phyloP scores from a whole-genome alignment of 2,797 vertebrate genomes.

The Dendrocincla tyrannina region DNA sequence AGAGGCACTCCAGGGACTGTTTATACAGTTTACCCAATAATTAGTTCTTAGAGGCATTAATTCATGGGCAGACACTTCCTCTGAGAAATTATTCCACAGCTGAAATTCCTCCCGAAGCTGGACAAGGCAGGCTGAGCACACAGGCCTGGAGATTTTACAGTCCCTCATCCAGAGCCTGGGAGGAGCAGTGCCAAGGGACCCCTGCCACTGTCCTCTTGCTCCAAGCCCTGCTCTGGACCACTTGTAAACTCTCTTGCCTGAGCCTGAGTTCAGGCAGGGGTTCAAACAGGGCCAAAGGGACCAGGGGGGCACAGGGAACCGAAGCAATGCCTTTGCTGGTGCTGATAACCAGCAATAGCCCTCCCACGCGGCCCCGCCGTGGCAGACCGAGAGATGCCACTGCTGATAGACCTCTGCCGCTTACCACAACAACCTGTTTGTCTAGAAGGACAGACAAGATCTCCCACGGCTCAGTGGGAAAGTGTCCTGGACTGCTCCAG shows the following conservation, averaged over 20 bases:
- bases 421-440: neutral
- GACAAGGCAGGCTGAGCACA: neutral
- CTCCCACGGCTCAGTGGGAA: neutral
- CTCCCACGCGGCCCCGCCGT: neutral
- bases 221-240: accelerated
- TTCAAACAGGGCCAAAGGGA: neutral
- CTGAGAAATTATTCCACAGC: conserved; percentile 29
- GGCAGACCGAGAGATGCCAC: neutral
- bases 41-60: conserved; percentile 51
- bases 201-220: neutral
- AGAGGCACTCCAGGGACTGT: conserved; percentile 36
- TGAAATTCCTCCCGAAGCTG: conserved; percentile 18
- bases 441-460: neutral
- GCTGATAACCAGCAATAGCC: neutral
- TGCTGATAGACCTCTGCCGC: neutral
- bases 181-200: neutral
- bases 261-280: neutral
- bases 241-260: neutral
- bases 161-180: neutral
- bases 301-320: neutral
- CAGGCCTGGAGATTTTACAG: neutral
- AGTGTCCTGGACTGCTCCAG: accelerated
- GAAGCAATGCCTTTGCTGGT: neutral
- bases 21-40: conserved; percentile 36
- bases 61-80: conserved; percentile 40